A percentile compares a stretch with the other conserved stretches of the same genome.
phyloP scores from a whole-genome alignment of 2,888 invertebrate genomes.

The Cataglyphis rosenhaueri region DNA sequence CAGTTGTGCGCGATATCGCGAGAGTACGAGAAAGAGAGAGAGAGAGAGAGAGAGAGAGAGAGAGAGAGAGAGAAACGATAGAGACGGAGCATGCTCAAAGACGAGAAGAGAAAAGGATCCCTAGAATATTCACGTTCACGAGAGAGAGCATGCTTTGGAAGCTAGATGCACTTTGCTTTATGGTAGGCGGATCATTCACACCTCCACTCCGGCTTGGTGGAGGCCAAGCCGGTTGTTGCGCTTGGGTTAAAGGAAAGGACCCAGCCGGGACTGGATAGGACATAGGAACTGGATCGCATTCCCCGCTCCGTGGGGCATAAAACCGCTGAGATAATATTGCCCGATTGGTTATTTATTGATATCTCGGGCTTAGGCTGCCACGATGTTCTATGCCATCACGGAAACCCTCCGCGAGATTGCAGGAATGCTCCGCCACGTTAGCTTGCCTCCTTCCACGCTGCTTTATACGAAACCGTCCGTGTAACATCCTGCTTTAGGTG shows the following conservation, averaged over 20 bases:
- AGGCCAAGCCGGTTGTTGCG: constrained; percentile 61
- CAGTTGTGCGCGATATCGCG: constrained; percentile 1
- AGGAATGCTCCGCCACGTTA: constrained; percentile 60
- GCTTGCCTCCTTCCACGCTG: constrained; percentile 39
- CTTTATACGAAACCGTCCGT: constrained; percentile 63
- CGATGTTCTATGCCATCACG: constrained; percentile 70
- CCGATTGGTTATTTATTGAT: constrained; percentile 82
- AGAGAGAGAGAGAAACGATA: constrained; percentile 15
- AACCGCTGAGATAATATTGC: constrained; percentile 82
- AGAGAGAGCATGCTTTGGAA: constrained; percentile 60
- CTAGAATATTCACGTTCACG: constrained; percentile 36
- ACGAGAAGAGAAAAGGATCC: constrained; percentile 30
- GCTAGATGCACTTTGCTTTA: constrained; percentile 78
- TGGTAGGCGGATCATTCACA: constrained; percentile 80
- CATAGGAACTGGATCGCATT: constrained; percentile 77
- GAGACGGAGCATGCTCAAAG: not conserved
- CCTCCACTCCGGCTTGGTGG: constrained; percentile 65
- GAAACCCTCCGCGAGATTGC: constrained; percentile 70
- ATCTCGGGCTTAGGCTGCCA: constrained; percentile 72
- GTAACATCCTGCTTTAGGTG: constrained; percentile 70
- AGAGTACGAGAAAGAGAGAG: not conserved
- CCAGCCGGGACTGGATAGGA: constrained; percentile 62
- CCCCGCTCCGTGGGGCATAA: constrained; percentile 75
- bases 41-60: not conserved
- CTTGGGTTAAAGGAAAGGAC: constrained; percentile 58